Conservation (phyloP, 1,140 invertebrate species). For the Eubasilissa regina region DNA sequence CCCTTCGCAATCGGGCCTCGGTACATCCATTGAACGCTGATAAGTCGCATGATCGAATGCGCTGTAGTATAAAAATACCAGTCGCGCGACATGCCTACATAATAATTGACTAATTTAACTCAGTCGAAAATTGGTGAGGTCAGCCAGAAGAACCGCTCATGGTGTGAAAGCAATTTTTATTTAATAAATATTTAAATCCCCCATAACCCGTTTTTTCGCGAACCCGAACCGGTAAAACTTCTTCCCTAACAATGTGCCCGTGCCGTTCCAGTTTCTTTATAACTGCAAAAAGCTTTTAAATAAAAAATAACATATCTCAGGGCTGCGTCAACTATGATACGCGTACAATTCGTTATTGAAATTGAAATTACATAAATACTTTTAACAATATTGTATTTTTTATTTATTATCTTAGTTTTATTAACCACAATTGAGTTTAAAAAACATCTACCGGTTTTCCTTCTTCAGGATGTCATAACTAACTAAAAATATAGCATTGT, state of each 20-base stretch:
- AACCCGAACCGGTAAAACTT: conserved; percentile 46
- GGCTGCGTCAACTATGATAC: not conserved
- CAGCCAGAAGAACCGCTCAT: conserved; percentile 49
- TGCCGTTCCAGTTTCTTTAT: conserved; percentile 38
- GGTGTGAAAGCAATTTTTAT: conserved; percentile 56
- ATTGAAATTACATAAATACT: too few species aligned
- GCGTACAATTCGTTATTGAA: too few species aligned
- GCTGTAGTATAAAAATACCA: conserved; percentile 29
- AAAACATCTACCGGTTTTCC: too few species aligned
- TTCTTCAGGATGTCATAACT: too few species aligned
- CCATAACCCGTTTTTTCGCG: conserved; percentile 46
- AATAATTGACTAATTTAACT: conserved; percentile 60
- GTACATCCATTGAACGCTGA: conserved; percentile 20
- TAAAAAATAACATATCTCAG: conserved; percentile 39
- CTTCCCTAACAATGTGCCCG: conserved; percentile 26
- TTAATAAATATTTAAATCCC: conserved; percentile 54
- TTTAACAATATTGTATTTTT: too few species aligned
- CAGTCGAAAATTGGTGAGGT: conserved; percentile 57
- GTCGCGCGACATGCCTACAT: not conserved
- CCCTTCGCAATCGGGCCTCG: too few species aligned
- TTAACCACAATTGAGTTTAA: too few species aligned
- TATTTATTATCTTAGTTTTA: too few species aligned
- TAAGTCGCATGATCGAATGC: conserved; percentile 15
- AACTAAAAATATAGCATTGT: too few species aligned
- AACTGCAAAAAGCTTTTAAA: conserved; percentile 38